Evolutionary conservation across 2,888 invertebrate genomes (phyloP), one percentile per base, ranked within the genome.

Genomic region (Drosophila greeni): DNA sequence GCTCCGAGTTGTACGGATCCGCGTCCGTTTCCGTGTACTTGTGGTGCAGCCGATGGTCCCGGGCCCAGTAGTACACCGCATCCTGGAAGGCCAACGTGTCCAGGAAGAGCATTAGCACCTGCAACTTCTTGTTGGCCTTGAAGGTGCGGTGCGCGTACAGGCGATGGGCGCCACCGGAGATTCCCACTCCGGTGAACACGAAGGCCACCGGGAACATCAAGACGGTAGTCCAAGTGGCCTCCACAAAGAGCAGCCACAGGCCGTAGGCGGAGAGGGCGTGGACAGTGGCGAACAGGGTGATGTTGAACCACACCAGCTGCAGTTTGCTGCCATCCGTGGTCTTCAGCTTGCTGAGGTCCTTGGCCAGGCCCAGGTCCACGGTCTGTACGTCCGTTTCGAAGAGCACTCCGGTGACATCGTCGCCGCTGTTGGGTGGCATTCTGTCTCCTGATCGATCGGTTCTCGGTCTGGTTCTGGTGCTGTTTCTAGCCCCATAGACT

Each of bases 121-220:
- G 91, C 3, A 98, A 91, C 0, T 97, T 98, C 91, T 94, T 93
- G 88, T 93, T 96, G 6, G 98, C 98, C 90, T 98, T 98, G 91
- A 97, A 99, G 0, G 97, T 93, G 84, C 95, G 93, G 90, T 99
- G 99, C 1, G 98, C 92, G 98, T 98, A 99, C 36, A 98, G 91
- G 76, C 99, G 91, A 89, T 99, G 99, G 2, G 97, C 97, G 24
- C 99, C 99, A 16, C 97, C 98, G n/a, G 99, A 99, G 71, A 99
- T 95, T n/a, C 99, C 98, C 65, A 98, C 89, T 5, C 5, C 2
- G 0, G 24, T 12, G 5, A 61, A 16, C 3, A 12, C 0, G 0
- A 20, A 1, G 7, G 5, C 1, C 1, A 29, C 1, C 2, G 20
- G n/a, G 8, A 36, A 37, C 7, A 23, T 1, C 89, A 92, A 93